phyloP scores from a whole-genome alignment of 2,888 invertebrate species.

The Caenorhabditis panamensis region DNA sequence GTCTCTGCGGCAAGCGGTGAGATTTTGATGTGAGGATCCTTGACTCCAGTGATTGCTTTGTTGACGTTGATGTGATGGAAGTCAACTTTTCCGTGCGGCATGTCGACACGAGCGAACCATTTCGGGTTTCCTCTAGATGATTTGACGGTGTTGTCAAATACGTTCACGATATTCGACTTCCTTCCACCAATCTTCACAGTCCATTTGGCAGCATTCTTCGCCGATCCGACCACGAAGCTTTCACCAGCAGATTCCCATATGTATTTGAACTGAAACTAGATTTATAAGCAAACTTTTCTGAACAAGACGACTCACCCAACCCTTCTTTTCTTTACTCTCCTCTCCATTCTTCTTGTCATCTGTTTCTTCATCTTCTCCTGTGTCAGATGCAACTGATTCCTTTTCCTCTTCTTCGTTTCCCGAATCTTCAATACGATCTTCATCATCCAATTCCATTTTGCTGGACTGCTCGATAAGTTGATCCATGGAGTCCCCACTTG shows the following conservation, averaged over 20 bases:
- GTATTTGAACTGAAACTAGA: too few species aligned
- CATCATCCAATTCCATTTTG: too few species aligned
- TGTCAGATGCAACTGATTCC: too few species aligned
- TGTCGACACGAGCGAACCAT: slow-evolving; percentile 22
- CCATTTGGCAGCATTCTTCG: not conserved
- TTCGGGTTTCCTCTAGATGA: slow-evolving; percentile 23
- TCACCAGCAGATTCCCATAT: not conserved
- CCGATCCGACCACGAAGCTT: not conserved
- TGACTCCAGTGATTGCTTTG: slow-evolving; percentile 1
- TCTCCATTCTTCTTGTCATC: too few species aligned
- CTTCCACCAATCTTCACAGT: not conserved
- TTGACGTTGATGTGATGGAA: slow-evolving; percentile 38
- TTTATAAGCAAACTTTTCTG: too few species aligned
- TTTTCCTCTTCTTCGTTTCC: too few species aligned
- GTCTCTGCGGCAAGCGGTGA: not conserved
- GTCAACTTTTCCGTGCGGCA: slow-evolving; percentile 14
- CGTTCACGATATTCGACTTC: slow-evolving; percentile 8
- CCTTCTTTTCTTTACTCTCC: too few species aligned
- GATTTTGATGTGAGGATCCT: slow-evolving; percentile 4
- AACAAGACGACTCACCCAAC: too few species aligned
- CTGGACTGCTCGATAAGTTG: too few species aligned
- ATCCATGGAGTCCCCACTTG: too few species aligned
- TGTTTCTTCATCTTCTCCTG: too few species aligned
- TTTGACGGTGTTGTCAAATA: slow-evolving; percentile 17
- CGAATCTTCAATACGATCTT: too few species aligned